Percentiles rank a stretch among this genome's conserved stretches.
phyloP scores from a whole-genome alignment of 2,797 vertebrate genomes.

The Myotis pilosus region DNA sequence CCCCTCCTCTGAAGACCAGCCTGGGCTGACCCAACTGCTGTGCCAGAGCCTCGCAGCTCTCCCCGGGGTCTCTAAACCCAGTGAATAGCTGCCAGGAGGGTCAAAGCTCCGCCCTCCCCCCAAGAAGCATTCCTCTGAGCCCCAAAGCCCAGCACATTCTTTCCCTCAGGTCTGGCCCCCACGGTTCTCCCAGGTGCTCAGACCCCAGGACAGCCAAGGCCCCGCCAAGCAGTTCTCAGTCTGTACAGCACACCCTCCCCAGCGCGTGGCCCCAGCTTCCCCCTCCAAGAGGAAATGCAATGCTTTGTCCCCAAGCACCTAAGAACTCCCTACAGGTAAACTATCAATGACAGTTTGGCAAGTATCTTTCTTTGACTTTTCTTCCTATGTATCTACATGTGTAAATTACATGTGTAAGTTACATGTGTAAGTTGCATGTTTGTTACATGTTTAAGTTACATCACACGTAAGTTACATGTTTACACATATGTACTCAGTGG shows the following conservation, averaged over 20 bases:
- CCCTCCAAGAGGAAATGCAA: background rate
- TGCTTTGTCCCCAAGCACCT: background rate
- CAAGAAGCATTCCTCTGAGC: background rate
- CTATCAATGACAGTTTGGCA: background rate
- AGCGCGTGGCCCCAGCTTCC: background rate
- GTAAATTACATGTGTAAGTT: background rate
- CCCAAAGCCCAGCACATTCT: background rate
- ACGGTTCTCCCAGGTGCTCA: background rate
- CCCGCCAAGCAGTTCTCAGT: background rate
- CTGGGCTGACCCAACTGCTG: background rate
- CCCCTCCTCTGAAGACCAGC: background rate
- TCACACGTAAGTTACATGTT: background rate
- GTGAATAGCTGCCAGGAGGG: background rate
- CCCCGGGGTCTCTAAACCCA: background rate
- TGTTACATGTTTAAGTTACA: background rate
- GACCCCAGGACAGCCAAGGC: background rate
- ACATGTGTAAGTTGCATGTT: too few relatives aligned
- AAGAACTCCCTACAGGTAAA: background rate
- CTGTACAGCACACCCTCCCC: background rate
- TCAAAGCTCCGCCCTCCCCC: background rate
- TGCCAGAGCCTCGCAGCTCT: background rate
- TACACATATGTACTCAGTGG: background rate
- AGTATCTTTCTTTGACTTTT: background rate
- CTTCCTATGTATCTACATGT: background rate
- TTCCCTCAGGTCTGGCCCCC: background rate